These are phyloP conservation scores for Chymomyza amoena DNA, from an alignment of 2,888 invertebrate genomes.

Conservation along the genomic window DNA sequence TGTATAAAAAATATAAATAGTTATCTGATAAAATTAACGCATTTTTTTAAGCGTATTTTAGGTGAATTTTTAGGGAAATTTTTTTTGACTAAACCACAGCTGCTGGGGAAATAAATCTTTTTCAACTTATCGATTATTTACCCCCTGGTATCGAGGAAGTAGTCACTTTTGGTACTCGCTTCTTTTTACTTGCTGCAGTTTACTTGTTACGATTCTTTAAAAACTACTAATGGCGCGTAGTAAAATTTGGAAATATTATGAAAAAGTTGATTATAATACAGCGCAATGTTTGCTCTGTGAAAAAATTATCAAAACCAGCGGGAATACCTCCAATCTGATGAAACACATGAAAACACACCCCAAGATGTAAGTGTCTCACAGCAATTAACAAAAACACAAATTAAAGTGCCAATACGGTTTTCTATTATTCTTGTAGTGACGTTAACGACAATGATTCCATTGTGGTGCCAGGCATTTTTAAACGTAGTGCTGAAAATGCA, in stretches of 20 bases:
- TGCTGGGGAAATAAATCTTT: not conserved
- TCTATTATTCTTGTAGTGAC: constrained; percentile 35
- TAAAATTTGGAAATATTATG: constrained; percentile 57
- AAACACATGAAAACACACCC: constrained; percentile 55
- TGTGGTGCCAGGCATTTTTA: constrained; percentile 41
- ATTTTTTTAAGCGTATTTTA: not conserved
- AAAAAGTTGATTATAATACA: constrained; percentile 44
- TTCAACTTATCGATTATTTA: not conserved
- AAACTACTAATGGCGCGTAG: constrained; percentile 49
- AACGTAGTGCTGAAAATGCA: not conserved
- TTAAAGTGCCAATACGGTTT: not conserved
- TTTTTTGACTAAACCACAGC: not conserved
- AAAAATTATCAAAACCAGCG: constrained; percentile 51
- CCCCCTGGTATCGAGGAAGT: not conserved
- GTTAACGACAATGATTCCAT: constrained; percentile 42
- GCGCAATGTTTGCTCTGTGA: constrained; percentile 51
- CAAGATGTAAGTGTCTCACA: constrained; percentile 40
- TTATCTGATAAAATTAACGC: no score
- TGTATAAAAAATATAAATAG: no score
- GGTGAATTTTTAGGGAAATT: not conserved
- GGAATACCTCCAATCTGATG: constrained; percentile 54
- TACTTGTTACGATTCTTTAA: not conserved
- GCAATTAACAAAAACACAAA: not conserved
- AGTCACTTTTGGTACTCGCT: not conserved
- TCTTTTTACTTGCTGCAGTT: not conserved